phyloP scores from a whole-genome alignment of 2,888 invertebrate genomes.

The Eilema caniola region DNA sequence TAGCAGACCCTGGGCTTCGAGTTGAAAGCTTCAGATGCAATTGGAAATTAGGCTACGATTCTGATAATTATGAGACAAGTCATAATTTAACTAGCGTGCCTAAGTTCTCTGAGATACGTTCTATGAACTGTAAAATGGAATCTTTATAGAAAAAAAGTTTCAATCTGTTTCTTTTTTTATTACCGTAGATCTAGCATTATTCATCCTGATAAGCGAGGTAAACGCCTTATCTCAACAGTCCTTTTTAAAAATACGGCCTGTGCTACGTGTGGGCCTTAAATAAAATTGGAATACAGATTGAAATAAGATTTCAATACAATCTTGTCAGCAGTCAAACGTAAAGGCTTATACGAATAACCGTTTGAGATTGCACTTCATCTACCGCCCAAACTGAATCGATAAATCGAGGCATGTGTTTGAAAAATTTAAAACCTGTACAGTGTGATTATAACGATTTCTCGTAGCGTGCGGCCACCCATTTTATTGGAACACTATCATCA shows the following conservation, averaged over 20 bases:
- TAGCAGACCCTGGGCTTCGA: neutral
- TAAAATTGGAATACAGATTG: neutral
- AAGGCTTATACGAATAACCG: neutral
- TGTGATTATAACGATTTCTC: too few relatives aligned
- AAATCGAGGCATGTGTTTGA: too few relatives aligned
- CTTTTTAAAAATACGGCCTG: neutral
- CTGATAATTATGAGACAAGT: neutral
- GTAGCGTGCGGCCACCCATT: too few relatives aligned
- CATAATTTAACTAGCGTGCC: too few relatives aligned
- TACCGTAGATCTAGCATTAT: neutral
- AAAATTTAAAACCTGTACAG: too few relatives aligned
- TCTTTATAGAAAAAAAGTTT: neutral
- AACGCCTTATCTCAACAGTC: neutral
- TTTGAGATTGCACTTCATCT: neutral
- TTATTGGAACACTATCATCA: too few relatives aligned
- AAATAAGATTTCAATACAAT: neutral
- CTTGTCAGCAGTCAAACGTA: slow-evolving; percentile 1
- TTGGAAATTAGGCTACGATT: neutral
- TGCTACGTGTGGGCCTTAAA: neutral
- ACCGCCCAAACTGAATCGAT: too few relatives aligned
- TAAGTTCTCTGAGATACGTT: neutral
- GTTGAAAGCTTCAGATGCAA: neutral
- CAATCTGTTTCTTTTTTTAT: neutral
- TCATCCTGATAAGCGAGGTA: neutral
- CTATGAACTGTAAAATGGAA: neutral